A percentile compares a stretch with the other conserved stretches of the same genome.
phyloP scores from a whole-genome alignment of 2,113 vertebrate genomes.

The Brachyhypopomus occidentalis region DNA sequence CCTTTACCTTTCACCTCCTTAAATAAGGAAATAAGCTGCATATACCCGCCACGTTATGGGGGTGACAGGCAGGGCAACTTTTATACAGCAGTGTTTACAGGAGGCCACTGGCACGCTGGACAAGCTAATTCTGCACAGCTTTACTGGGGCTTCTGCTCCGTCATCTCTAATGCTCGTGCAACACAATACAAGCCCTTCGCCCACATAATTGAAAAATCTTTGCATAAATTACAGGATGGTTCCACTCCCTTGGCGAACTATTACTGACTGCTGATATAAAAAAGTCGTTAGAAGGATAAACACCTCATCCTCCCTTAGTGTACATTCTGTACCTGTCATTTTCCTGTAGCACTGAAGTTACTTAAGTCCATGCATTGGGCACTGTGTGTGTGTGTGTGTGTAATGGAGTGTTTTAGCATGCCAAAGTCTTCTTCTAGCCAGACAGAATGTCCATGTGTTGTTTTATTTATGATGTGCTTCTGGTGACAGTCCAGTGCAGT shows the following conservation, averaged over 20 bases:
- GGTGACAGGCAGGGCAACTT: background rate
- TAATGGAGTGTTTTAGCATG: background rate
- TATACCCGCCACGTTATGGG: background rate
- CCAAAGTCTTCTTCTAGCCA: background rate
- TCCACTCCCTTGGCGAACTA: conserved; percentile 1
- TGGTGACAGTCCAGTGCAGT: background rate
- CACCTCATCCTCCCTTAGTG: conserved; percentile 1
- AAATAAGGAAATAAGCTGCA: conserved; percentile 6
- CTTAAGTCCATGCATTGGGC: background rate
- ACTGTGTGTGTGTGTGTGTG: background rate
- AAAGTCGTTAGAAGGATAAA: conserved; percentile 7
- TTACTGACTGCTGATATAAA: background rate
- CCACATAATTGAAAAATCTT: conserved; percentile 18
- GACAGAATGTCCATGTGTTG: conserved; percentile 33
- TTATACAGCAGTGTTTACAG: background rate
- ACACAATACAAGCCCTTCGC: background rate
- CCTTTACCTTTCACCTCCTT: background rate
- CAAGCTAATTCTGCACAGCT: background rate
- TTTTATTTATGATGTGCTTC: conserved; percentile 61
- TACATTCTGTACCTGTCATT: conserved; percentile 7
- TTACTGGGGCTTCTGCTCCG: background rate
- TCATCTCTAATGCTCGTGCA: background rate
- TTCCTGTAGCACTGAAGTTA: conserved; percentile 27
- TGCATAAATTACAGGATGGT: conserved; percentile 15
- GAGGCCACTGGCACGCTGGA: background rate